These are phyloP conservation scores for Fragariocoptes setiger DNA, from an alignment of 1,140 invertebrate species.

Conservation along the genomic window DNA sequence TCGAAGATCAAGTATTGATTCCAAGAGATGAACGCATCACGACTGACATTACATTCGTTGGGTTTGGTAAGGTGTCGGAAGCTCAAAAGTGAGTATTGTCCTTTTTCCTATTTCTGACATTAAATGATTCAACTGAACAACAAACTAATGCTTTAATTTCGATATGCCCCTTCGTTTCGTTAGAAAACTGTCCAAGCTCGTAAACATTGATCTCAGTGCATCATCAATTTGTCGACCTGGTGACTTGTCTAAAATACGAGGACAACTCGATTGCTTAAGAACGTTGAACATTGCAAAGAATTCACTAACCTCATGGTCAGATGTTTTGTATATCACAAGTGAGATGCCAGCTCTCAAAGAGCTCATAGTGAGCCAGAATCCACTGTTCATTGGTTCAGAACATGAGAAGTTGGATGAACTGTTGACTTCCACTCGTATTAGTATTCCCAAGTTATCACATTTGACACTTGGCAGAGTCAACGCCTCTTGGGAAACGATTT, in stretches of 20 bases:
- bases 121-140: no score
- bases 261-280: neutral
- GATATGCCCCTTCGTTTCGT: no score
- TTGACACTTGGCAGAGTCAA: neutral
- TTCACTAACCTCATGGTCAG: neutral
- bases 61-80: neutral
- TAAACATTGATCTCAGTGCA: no score
- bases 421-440: neutral
- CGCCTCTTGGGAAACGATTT: neutral
- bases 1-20: neutral
- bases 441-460: no score
- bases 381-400: neutral
- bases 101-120: no score
- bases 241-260: neutral
- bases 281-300: neutral
- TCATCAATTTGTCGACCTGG: neutral
- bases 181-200: no score
- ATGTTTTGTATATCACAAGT: neutral
- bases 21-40: neutral
- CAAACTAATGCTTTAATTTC: neutral
- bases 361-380: neutral
- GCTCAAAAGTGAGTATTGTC: no score
- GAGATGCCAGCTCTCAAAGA: neutral
- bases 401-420: neutral
- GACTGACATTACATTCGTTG: neutral